Base-by-base conservation (phyloP, 2,113 vertebrate species). In the Odontophorus gujanensis region DNA sequence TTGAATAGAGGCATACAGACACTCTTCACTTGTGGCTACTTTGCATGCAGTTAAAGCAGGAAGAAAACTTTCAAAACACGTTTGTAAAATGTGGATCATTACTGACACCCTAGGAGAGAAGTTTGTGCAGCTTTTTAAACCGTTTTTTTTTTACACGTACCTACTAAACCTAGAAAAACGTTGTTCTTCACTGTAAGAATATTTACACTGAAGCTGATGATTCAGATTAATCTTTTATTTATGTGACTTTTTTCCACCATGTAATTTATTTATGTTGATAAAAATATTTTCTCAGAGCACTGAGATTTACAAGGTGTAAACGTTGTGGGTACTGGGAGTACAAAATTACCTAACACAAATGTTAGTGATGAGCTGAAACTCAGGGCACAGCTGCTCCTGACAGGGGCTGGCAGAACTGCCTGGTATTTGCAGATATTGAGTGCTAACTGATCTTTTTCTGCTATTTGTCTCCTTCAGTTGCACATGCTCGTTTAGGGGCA, bases 221-320 rank as follows among this genome's bases (percentile, higher is more conserved):
- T 82, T n/a, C 4, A 0, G 40, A 28, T 72, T 89, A 81, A 93
- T 89, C 50, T 82, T 89, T 95, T 87, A 76, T 91, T 92, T 77
- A 87, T 3, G 43, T 47, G 65, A 36, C 26, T 80, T 43, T 63
- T 51, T 68, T 51, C 16, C 12, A 81, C 63, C 8, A 1, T 24
- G 51, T 90, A 28, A 78, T 74, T 91, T 89, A 88, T 88, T 85
- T 90, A 81, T 62, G 59, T 45, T 4, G 13, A 55, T 75, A 75
- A 59, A 47, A 1, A 4, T 87, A 4, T 87, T 66, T 76, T 89
- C 36, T 40, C 53, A 66, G 57, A 72, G 48, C 4, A 1, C 1
- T 8, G 63, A 81, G 66, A n/a, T 68, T 47, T 81, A 47, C 32
- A 48, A 30, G 48, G 25, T 84, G 32, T 71, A 53, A 59, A 10